Conservation (phyloP, 2,113 vertebrate genomes). For the Tretioscincus oriximinensis region DNA sequence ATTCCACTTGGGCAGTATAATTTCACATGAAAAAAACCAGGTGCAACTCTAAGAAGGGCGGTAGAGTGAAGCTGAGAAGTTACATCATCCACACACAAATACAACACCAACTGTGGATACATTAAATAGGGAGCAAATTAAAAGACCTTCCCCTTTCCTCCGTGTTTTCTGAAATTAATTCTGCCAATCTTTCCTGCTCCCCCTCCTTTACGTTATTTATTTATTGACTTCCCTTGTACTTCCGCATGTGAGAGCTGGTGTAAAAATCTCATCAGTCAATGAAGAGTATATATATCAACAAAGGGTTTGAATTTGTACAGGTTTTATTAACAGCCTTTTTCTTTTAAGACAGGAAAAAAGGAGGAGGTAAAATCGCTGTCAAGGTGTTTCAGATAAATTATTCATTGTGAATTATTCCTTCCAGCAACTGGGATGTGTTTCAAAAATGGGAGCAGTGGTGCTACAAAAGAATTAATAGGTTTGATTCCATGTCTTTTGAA, state of each 20-base stretch:
- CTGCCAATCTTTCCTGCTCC: not conserved
- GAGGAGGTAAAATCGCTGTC: not conserved
- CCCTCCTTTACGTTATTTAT: not conserved
- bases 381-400: conserved; percentile 4
- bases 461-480: not conserved
- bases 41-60: too few relatives aligned
- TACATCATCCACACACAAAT: too few relatives aligned
- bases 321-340: conserved; percentile 17
- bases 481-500: conserved; percentile 2
- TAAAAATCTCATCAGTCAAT: not conserved
- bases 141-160: not conserved
- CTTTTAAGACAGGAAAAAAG: not conserved
- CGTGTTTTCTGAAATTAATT: not conserved
- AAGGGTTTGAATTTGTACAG: not conserved
- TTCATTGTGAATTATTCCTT: conserved; percentile 13
- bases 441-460: not conserved
- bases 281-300: not conserved
- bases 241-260: not conserved
- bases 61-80: too few relatives aligned
- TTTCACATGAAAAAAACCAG: too few relatives aligned
- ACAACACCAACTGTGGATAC: too few relatives aligned
- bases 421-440: not conserved
- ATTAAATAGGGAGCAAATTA: too few relatives aligned
- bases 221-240: not conserved
- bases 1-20: too few relatives aligned